These are phyloP conservation scores for Mus spicilegus DNA, from an alignment of 2,113 vertebrate species.

Conservation along the genomic window DNA sequence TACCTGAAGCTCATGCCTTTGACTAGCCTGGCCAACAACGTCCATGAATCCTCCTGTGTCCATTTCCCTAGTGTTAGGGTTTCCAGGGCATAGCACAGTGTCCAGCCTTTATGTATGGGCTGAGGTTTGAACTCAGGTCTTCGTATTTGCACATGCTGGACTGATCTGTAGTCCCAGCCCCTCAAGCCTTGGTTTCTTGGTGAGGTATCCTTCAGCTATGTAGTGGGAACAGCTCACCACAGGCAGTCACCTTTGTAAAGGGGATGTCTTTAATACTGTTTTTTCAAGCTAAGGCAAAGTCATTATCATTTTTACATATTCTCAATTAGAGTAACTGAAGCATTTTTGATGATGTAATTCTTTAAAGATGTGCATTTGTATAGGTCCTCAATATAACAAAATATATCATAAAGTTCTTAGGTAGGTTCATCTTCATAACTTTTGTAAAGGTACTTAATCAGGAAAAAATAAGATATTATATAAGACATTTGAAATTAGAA, in stretches of 20 bases:
- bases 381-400: not conserved
- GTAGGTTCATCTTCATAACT: not conserved
- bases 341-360: not conserved
- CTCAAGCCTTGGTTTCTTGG: not conserved
- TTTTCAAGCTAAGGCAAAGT: not conserved
- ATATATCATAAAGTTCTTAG: not conserved
- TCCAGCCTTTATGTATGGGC: not conserved
- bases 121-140: not conserved
- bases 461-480: not conserved
- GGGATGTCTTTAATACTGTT: not conserved
- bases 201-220: not conserved
- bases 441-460: not conserved
- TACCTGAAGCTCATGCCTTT: not conserved
- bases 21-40: not conserved
- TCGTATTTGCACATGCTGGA: not conserved
- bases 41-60: not conserved
- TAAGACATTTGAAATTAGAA: not conserved
- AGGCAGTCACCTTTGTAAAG: not conserved
- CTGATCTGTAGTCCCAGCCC: not conserved
- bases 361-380: not conserved
- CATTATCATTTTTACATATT: not conserved
- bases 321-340: constrained; percentile 5
- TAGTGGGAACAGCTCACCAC: not conserved
- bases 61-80: not conserved
- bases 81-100: not conserved